Base-by-base conservation (phyloP, 2,888 invertebrate species). In the Xanthorhoe designata region DNA sequence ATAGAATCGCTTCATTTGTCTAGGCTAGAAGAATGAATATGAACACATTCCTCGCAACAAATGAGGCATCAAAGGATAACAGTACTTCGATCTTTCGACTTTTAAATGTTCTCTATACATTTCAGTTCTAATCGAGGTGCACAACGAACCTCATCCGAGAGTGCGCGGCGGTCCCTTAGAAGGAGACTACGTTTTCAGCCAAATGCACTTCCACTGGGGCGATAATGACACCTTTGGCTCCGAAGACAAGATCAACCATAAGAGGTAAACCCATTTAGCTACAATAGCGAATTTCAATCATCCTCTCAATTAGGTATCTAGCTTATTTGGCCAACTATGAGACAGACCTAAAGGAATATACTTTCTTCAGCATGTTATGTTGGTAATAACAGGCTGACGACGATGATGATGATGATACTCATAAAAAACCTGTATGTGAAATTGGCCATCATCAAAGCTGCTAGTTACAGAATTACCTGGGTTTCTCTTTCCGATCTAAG, bases 181-280 rank as follows among this genome's bases (percentile, higher is more conserved):
- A 4, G 93, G 94, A 0, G 91, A 91, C 66, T 97, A 96, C 81
- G 89, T 94, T 52, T 96, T 97, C 79, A 95, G 95, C 54, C 97
- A 97, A 82, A 94, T 97, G 79, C 97, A 97, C 84, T 97, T 97
- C 84, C 97, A 97, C 83, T 97, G 97, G 97, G 96, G 96, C 0
- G 95, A 95, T 78, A 96, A 96, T 73, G 96, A 96, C 78, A 94
- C 95, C 4, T 93, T 95, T 59, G 97, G 97, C n/a, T 97, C 97
- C 7, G 97, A 97, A 80, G 96, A 96, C 85, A 94, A 94, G 69
- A 95, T 97, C 56, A 96, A 96, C 79, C 95, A 96, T 68, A 90
- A 94, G 78, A 94, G 95, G 94, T 95, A 87, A 32, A 7, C 18
- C 10, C 7, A n/a, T 15, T 17, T 45, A n/a, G n/a, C n/a, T n/a